Evolutionary conservation across 2,888 invertebrate genomes (phyloP).

Genomic region (Gibbula magus): DNA sequence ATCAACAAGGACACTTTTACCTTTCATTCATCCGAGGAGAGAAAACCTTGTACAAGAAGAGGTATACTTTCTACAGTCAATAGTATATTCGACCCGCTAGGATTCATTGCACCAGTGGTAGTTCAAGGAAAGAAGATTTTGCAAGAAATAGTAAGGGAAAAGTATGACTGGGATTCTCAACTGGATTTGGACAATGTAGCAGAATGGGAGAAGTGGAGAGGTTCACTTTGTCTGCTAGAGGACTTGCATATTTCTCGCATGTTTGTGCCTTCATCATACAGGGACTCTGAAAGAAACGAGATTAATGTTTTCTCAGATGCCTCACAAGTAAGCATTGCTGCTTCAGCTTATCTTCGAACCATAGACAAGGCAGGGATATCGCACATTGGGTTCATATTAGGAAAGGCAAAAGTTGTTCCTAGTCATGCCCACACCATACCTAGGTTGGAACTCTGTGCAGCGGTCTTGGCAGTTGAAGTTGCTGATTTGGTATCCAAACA

Average conservation of each 20-base stretch:
- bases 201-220: slow-evolving; percentile 26
- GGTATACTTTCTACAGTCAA: slow-evolving; percentile 29
- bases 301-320: neutral
- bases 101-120: slow-evolving; percentile 25
- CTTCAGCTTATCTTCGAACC: neutral
- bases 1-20: slow-evolving; percentile 9
- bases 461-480: neutral
- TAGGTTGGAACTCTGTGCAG: neutral
- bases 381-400: neutral
- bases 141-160: neutral
- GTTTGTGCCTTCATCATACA: neutral
- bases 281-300: neutral
- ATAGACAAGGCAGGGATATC: neutral
- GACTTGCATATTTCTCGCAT: neutral
- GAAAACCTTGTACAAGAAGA: slow-evolving; percentile 22
- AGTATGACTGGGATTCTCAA: neutral
- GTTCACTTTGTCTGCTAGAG: neutral
- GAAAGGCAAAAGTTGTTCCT: slow-evolving; percentile 25
- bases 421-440: slow-evolving; percentile 12
- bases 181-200: neutral
- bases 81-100: slow-evolving; percentile 31
- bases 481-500: neutral
- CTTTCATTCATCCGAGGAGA: neutral
- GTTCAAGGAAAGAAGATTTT: slow-evolving; percentile 25
- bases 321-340: neutral